A percentile compares a stretch with the other conserved stretches of the same genome.
Conservation (phyloP, 2,888 invertebrate species). For the Epirrhoe alternata region DNA sequence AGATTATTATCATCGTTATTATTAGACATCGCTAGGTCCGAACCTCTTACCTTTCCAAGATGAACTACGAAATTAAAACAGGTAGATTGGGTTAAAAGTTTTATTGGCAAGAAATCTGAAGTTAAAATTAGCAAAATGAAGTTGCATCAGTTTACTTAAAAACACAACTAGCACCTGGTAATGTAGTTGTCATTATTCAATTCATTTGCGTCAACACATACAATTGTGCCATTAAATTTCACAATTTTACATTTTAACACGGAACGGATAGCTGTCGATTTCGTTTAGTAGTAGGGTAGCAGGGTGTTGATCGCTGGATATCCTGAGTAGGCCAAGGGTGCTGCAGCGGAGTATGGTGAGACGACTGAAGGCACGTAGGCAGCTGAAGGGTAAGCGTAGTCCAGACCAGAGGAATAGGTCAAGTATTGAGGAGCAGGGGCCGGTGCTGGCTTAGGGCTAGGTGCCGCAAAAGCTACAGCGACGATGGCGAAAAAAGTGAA, state of each 20-base stretch:
- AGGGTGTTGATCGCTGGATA: conserved; percentile 43
- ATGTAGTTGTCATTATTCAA: not conserved
- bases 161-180: not conserved
- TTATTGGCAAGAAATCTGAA: conserved; percentile 2
- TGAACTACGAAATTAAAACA: not conserved
- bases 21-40: too few species aligned
- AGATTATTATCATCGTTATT: too few species aligned
- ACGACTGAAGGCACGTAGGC: conserved; percentile 50
- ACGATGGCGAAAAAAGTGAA: conserved; percentile 79
- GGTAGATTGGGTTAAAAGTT: not conserved
- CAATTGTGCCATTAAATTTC: not conserved
- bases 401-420: conserved; percentile 60
- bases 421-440: conserved; percentile 57
- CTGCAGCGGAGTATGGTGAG: conserved; percentile 59
- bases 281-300: conserved; percentile 21
- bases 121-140: not conserved
- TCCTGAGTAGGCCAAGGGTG: conserved; percentile 58
- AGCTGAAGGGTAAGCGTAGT: conserved; percentile 61
- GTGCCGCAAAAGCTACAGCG: conserved; percentile 79
- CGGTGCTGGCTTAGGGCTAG: conserved; percentile 62
- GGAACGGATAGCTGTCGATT: not conserved
- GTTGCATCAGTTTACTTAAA: too few species aligned
- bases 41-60: not conserved
- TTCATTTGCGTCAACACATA: too few species aligned
- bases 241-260: not conserved